Conservation (phyloP, 1,140 invertebrate genomes). For the Drosophila cardini region DNA sequence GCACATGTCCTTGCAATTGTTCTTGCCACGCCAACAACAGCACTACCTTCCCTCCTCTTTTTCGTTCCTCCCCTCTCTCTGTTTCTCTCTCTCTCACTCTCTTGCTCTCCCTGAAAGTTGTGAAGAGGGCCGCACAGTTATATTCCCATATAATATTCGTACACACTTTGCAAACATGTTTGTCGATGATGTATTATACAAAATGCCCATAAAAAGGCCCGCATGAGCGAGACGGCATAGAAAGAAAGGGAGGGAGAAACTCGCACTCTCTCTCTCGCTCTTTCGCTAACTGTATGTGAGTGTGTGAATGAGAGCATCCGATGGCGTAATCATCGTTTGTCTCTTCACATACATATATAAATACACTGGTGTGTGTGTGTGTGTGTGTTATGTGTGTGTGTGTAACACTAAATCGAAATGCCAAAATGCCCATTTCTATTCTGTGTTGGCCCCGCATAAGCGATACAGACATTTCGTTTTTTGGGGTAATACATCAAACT, state of each 20-base stretch:
- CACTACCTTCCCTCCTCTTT: not conserved
- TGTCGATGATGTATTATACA: conserved; percentile 84
- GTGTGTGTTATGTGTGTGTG: conserved; percentile 52
- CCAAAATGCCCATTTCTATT: conserved; percentile 84
- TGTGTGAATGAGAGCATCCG: conserved; percentile 72
- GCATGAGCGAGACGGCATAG: conserved; percentile 73
- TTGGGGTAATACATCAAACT: conserved; percentile 84
- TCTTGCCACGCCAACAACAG: conserved; percentile 52
- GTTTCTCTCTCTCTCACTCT: not conserved
- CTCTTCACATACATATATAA: conserved; percentile 49
- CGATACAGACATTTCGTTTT: conserved; percentile 84
- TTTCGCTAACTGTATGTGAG: conserved; percentile 24
- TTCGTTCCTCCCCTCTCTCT: not conserved
- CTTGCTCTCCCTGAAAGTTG: not conserved
- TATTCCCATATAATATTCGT: conserved; percentile 84
- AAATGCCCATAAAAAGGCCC: conserved; percentile 83
- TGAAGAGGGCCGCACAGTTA: conserved; percentile 68
- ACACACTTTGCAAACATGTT: conserved; percentile 84
- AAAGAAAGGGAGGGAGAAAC: conserved; percentile 4
- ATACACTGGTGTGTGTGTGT: conserved; percentile 24
- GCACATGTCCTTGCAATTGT: conserved; percentile 83
- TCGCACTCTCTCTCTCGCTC: not conserved
- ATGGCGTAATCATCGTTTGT: conserved; percentile 83
- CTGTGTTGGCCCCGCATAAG: conserved; percentile 79
- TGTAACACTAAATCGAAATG: conserved; percentile 80